Evolutionary conservation across 2,113 vertebrate genomes (phyloP), one percentile per base, ranked within the genome.

Genomic region (Percopsis transmontana): DNA sequence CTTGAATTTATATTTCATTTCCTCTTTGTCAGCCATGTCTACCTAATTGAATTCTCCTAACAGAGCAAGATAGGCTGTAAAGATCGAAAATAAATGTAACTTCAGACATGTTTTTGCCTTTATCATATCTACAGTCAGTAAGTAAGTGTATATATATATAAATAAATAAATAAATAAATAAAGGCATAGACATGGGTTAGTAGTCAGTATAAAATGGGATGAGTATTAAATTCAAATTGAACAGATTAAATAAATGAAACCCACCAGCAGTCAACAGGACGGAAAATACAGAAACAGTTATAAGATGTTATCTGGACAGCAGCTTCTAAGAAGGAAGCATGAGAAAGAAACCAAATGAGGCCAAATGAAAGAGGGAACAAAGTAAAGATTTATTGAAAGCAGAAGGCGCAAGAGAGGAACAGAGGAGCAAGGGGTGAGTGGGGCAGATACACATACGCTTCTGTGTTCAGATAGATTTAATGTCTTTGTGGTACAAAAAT

Each of bases 331-430:
- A 21, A 84, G 62, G 11, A 52, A 15, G 51, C 62, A 80, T 72
- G 76, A 76, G 77, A 81, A 68, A 74, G 86, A 75, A 90, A 90
- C 77, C 74, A 85, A 88, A 83, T 80, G 83, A 85, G 80, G 77
- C 87, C 78, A 88, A 84, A 83, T 88, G 78, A 82, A 91, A 87
- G 88, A 74, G 85, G 70, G 74, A 91, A 89, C 80, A 78, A 89
- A 91, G 81, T 86, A 88, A 90, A 89, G 89, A 83, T 93, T 93
- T 92, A 93, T 91, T 93, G 79, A 91, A 91, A 85, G 82, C 74
- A 85, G 80, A 76, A 89, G 80, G 89, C 87, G 80, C 85, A 72
- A 80, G 72, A 65, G 71, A 75, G 74, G 75, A 77, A 81, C 81
- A 88, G 79, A 76, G 81, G 66, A 77, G 76, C 74, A 50, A 56